phyloP scores from a whole-genome alignment of 1,140 invertebrate genomes.

The Tetramorium alpestre region DNA sequence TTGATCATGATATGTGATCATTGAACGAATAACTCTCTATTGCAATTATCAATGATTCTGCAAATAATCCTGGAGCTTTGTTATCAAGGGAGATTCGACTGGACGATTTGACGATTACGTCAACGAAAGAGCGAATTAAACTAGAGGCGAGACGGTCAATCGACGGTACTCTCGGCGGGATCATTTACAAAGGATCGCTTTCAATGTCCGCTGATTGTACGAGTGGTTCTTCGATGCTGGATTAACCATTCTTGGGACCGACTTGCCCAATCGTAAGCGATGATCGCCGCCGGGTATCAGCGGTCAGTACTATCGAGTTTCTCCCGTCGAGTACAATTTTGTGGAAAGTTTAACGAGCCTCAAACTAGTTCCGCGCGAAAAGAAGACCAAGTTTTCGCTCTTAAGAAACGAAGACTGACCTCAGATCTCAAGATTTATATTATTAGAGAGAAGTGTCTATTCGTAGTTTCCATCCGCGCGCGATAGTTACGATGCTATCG shows the following conservation, averaged over 20 bases:
- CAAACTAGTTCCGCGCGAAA: constrained; percentile 19
- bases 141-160: constrained; percentile 36
- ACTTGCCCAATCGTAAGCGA: constrained; percentile 30
- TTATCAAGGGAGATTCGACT: constrained; percentile 1
- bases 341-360: constrained; percentile 57
- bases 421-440: constrained; percentile 40
- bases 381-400: constrained; percentile 31
- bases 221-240: constrained; percentile 36
- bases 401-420: constrained; percentile 6
- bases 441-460: constrained; percentile 3
- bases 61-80: constrained; percentile 33
- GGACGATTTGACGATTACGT: constrained; percentile 14
- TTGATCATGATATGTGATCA: neutral
- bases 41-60: constrained; percentile 15
- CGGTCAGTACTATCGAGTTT: constrained; percentile 23
- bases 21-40: neutral
- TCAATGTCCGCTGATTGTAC: constrained; percentile 58
- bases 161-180: neutral
- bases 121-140: constrained; percentile 49
- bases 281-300: constrained; percentile 44
- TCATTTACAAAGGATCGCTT: constrained; percentile 42
- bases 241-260: constrained; percentile 49
- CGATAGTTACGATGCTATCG: constrained; percentile 2
- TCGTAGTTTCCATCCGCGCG: neutral
- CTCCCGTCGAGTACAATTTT: constrained; percentile 35